These are phyloP conservation scores for Drosophila pegasa DNA, from an alignment of 2,888 invertebrate genomes.

Conservation along the genomic window DNA sequence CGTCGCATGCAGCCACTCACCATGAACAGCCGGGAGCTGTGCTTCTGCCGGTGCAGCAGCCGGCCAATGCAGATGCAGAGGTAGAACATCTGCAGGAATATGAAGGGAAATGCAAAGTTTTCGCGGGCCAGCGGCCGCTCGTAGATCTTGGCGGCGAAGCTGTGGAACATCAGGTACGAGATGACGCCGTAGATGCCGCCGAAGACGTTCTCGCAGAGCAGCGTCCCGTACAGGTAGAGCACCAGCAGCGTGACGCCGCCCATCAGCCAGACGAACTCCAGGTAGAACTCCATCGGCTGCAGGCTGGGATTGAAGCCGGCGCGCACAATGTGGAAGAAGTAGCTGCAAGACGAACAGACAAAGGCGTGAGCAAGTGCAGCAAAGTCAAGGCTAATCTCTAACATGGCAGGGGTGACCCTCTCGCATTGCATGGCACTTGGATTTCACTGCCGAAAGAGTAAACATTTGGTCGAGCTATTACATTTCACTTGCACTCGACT, in stretches of 20 bases:
- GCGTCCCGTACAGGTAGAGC: slow-evolving; percentile 89
- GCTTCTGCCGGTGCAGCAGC: slow-evolving; percentile 68
- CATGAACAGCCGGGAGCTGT: slow-evolving; percentile 67
- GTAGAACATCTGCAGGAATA: slow-evolving; percentile 90
- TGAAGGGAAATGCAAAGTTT: slow-evolving; percentile 93
- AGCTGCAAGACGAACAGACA: too few species aligned
- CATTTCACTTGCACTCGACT: too few species aligned
- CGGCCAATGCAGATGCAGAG: slow-evolving; percentile 87
- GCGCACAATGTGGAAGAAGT: slow-evolving; percentile 77
- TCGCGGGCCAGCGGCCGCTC: slow-evolving; percentile 95
- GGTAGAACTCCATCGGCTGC: slow-evolving; percentile 93
- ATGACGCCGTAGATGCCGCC: slow-evolving; percentile 90
- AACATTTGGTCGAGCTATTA: too few species aligned
- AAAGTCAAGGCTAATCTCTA: neutral
- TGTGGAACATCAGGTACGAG: slow-evolving; percentile 93
- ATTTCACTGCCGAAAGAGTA: too few species aligned
- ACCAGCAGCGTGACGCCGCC: slow-evolving; percentile 90
- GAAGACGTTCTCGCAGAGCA: slow-evolving; percentile 89
- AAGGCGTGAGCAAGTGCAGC: too few species aligned
- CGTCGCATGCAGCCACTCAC: too few species aligned
- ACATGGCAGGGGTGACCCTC: too few species aligned
- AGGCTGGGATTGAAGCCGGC: slow-evolving; percentile 68
- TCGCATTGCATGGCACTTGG: too few species aligned
- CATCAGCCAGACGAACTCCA: slow-evolving; percentile 90
- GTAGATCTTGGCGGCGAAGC: slow-evolving; percentile 92